A percentile compares a stretch with the other conserved stretches of the same genome.
Evolutionary conservation across 2,888 invertebrate genomes (phyloP).

Genomic region (Drosophila cognata): DNA sequence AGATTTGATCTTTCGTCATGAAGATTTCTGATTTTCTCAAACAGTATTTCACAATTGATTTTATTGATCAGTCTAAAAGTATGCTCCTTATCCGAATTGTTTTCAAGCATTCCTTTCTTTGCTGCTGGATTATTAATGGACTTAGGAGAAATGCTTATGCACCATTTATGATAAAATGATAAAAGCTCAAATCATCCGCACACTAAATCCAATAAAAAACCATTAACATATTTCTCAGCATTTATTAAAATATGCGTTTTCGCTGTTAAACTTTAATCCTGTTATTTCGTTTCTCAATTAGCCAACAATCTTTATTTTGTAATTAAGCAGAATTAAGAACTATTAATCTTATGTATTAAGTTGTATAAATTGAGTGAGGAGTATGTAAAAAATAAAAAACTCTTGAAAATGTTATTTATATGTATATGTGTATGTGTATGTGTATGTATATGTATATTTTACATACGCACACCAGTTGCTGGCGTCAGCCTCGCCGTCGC

Average conservation of each 20-base stretch:
- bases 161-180: neutral
- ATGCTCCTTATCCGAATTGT: neutral
- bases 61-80: neutral
- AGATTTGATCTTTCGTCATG: neutral
- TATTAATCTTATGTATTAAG: neutral
- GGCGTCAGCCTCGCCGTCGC: slow-evolving; percentile 9
- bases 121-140: neutral
- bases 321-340: neutral
- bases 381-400: neutral
- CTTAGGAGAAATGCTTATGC: neutral
- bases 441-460: neutral
- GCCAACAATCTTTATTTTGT: neutral
- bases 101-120: neutral
- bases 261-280: neutral
- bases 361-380: neutral
- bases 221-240: neutral
- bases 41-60: neutral
- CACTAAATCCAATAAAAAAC: neutral
- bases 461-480: slow-evolving; percentile 27
- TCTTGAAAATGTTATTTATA: neutral
- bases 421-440: neutral
- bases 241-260: neutral
- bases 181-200: neutral
- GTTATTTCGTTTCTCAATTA: neutral
- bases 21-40: neutral